Conservation (phyloP, 2,113 vertebrate genomes). For the Athene cunicularia region DNA sequence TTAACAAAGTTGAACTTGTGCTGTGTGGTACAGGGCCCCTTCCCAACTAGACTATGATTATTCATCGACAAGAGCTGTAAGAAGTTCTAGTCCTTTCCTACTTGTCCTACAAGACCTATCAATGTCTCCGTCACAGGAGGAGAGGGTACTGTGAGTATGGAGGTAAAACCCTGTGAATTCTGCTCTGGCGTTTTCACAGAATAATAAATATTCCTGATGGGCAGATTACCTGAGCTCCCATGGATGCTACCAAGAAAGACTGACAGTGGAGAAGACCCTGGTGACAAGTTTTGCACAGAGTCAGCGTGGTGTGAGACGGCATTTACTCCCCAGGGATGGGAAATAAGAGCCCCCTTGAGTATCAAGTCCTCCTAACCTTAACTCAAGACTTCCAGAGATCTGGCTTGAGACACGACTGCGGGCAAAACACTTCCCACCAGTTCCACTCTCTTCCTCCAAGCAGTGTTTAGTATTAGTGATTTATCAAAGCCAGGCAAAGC, state of each 20-base stretch:
- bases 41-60: neutral
- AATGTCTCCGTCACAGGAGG: rapidly evolving
- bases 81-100: neutral
- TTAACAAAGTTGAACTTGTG: neutral
- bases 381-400: neutral
- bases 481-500: neutral
- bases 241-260: neutral
- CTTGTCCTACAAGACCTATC: neutral
- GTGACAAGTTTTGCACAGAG: neutral
- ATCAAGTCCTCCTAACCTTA: neutral
- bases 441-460: neutral
- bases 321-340: rapidly evolving
- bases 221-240: rapidly evolving
- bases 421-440: neutral
- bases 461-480: neutral
- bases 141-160: rapidly evolving
- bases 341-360: rapidly evolving
- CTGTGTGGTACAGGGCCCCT: neutral
- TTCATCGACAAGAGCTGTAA: neutral
- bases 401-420: neutral
- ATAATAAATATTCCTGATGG: too few relatives aligned
- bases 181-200: neutral
- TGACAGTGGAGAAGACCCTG: neutral
- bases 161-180: neutral
- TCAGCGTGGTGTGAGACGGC: rapidly evolving